Base-by-base conservation (phyloP, 1,140 invertebrate species). In the Leptoteleia sp. region DNA sequence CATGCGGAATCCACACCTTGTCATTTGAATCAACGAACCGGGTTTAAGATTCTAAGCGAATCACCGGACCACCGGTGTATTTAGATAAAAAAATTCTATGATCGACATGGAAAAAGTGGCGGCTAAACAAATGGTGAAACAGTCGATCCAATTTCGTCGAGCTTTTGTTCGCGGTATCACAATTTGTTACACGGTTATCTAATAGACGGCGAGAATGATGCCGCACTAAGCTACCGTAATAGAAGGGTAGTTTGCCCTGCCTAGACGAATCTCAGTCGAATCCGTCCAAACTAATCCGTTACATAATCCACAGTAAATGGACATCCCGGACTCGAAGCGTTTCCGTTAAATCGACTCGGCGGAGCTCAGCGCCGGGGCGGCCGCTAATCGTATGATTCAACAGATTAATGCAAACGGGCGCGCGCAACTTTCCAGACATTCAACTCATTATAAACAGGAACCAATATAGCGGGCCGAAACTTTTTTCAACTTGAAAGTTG, bases 331-430 rank as follows among this genome's bases (percentile, higher is more conserved):
- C 42, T 75, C 59, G 59, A 71, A 75, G 43, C 52, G 77, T 71
- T 79, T 79, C 77, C 77, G 77, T 79, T 79, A 79, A 79, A 79
- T 79, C 75, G 77, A 79, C 77, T 79, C 59, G 50, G 31, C 48
- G 76, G 62, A 67, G 65, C 61, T 48, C 50, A 17, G 22, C 15
- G n/a, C 47, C 27, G 33, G 42, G 27, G 48, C 42, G 65, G 33
- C 19, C 64, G 15, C 77, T 79, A 79, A 79, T 79, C 77, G 77
- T 71, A 76, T 76, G 77, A 80, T 80, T 80, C 78, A 75, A 68
- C 72, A 71, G 78, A 80, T 80, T 76, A 80, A 76, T 80, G 72
- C 72, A 76, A 76, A 80, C 78, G 67, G 65, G 72, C 62, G 59
- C 59, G 61, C 61, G 25, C 67, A 80, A 80, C 78, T 80, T 80